Base-by-base conservation (phyloP, 1,140 invertebrate genomes). In the Conus ventricosus region DNA sequence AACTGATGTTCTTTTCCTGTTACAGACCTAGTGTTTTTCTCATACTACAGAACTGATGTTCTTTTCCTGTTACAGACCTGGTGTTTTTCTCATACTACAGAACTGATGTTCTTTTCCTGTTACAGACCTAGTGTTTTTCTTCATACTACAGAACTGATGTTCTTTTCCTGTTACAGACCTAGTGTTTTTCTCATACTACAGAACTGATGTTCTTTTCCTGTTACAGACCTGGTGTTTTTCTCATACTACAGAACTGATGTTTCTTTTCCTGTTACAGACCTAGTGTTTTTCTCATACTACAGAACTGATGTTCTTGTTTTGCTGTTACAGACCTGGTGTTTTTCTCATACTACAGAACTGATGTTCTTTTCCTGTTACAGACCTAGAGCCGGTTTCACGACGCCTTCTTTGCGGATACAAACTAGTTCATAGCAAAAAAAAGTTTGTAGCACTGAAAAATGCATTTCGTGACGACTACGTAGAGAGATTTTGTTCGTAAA, bases 221-320 rank as follows among this genome's bases (percentile, higher is more conserved):
- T 96, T 96, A 88, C 96, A 98, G 99, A 99, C 96, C 97, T 99
- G 92, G 93, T 98, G 90, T 98, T 99, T 94, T 99, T 39, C 39
- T 60, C 23, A 27, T 25, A 20, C 60, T 39, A 3, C 39, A 39
- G 39, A 3, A 39, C 39, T 39, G 39, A 39, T 39, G 39, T 39
- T 39, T 39, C n/a, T 76, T 39, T 39, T 39, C 80, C 17, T 86
- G 60, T 57, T 82, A 23, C 15, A 80, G 27, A 87, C 39, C 39
- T 39, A 3, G 39, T 39, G 39, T 39, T 39, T 39, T 39, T 39
- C 39, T 39, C 39, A 39, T 39, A 39, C 39, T 39, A 3, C 39
- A 39, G 39, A 3, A 39, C 39, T 39, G 39, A 39, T 39, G 39
- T 39, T 39, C 0, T 39, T 54, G 17, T 84, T n/a, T 4, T 75